Evolutionary conservation across 2,888 invertebrate species (phyloP).

Genomic region (Nezara viridula): DNA sequence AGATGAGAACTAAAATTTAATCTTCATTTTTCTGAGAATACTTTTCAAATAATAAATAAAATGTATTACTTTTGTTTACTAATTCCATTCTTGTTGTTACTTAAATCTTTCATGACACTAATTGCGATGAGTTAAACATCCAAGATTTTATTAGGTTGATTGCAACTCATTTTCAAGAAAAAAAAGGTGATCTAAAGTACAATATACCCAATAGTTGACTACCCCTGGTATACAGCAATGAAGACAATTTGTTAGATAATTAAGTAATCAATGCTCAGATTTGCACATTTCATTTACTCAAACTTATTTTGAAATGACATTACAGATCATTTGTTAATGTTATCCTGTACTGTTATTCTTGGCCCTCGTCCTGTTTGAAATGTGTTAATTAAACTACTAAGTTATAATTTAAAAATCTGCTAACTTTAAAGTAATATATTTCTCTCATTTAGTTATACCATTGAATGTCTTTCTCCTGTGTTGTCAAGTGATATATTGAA

Average conservation of each 20-base stretch:
- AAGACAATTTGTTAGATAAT: neutral
- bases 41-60: too few species aligned
- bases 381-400: neutral
- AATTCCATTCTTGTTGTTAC: neutral
- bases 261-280: neutral
- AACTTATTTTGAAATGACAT: neutral
- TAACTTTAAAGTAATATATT: neutral
- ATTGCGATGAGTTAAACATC: neutral
- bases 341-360: neutral
- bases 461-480: neutral
- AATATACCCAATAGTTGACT: neutral
- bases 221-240: neutral
- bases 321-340: neutral
- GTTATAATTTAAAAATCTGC: neutral
- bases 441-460: neutral
- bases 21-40: too few species aligned
- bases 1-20: too few species aligned
- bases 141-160: neutral
- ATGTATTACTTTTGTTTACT: neutral
- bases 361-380: neutral
- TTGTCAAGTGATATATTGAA: neutral
- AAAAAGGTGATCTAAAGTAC: neutral
- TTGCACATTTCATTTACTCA: neutral
- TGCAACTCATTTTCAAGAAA: neutral
- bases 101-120: neutral